A percentile compares a stretch with the other conserved stretches of the same genome.
These are phyloP conservation scores for Meiosimyza platycephala DNA, from an alignment of 2,888 invertebrate species.

Conservation along the genomic window DNA sequence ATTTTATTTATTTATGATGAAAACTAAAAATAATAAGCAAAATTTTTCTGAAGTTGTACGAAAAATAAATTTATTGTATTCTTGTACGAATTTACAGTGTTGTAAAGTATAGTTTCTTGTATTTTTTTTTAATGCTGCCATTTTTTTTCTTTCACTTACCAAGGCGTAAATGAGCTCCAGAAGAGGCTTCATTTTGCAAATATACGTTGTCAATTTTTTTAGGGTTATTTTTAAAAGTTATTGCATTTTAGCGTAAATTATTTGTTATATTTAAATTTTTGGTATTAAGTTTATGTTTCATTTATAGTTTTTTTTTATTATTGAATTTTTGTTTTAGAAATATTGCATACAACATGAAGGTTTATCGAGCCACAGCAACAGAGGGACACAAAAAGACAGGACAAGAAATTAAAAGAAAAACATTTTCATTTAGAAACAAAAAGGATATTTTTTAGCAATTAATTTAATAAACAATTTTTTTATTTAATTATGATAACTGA, in stretches of 20 bases:
- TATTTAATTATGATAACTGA: no score
- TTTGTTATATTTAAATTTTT: background rate
- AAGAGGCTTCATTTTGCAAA: constrained; percentile 82
- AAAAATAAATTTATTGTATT: background rate
- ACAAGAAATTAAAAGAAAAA: constrained; percentile 66
- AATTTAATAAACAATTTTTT: background rate
- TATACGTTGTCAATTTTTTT: constrained; percentile 33
- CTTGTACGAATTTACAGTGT: constrained; percentile 19
- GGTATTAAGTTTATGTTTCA: constrained; percentile 47
- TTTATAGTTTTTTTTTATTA: constrained; percentile 39
- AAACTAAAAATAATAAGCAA: background rate
- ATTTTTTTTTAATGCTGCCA: constrained; percentile 52
- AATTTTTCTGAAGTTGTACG: background rate
- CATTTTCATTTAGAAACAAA: constrained; percentile 30
- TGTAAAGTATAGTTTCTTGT: constrained; percentile 4
- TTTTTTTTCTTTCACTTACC: constrained; percentile 79
- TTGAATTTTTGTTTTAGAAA: constrained; percentile 31
- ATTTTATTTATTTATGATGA: background rate
- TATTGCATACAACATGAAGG: constrained; percentile 66
- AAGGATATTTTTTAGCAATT: constrained; percentile 3
- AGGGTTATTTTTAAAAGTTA: constrained; percentile 33
- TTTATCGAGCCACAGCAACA: constrained; percentile 67
- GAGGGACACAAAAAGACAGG: constrained; percentile 68
- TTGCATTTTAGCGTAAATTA: constrained; percentile 11
- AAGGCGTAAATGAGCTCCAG: constrained; percentile 98